Evolutionary conservation across 2,113 vertebrate species (phyloP), one percentile per base, ranked within the genome.

Genomic region (Myotis lucifugus): DNA sequence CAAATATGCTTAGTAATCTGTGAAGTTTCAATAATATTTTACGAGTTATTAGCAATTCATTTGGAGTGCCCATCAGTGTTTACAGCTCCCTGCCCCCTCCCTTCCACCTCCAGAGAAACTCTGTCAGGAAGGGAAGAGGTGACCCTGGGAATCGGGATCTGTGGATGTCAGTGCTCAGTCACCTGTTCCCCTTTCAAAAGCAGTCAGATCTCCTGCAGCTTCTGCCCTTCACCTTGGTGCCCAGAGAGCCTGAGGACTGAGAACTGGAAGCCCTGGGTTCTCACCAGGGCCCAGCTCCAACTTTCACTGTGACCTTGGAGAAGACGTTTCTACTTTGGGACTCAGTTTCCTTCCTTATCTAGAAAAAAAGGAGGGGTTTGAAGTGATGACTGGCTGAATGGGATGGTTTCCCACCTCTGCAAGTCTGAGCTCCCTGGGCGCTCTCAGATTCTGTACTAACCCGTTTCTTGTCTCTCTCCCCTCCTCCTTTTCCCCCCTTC

Each of bases 281-380:
- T 72, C 32, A 17, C 61, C 21, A 56, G 32, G 46, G 34, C 42
- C 18, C 40, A n/a, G 10, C 8, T n/a, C 6, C 78, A 1, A 52
- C 59, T 59, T 95, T 85, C 32, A 37, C 18, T 79, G 46, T 90
- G 70, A 93, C 52, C 23, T 64, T 87, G 52, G 79, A 72, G 90
- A 70, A 73, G 40, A 52, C 1, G 19, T 48, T 64, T 25, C 40
- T 18, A 10, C 70, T 67, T 83, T 52, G 56, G 85, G 34, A 61
- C 76, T 83, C 8, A 2, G 12, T 96, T 92, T 88, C 25, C 46
- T 25, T 76, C 27, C 32, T 70, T 10, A n/a, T 56, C 42, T 88
- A 48, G 59, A 90, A 81, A 76, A 4, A 34, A 91, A 19, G 56
- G 50, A 82, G 29, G 19, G 19, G 12, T 61, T 61, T 84, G 66